A percentile compares a stretch with the other conserved stretches of the same genome.
These are phyloP conservation scores for Synanthedon tipuliformis DNA, from an alignment of 2,888 invertebrate genomes.

Conservation along the genomic window DNA sequence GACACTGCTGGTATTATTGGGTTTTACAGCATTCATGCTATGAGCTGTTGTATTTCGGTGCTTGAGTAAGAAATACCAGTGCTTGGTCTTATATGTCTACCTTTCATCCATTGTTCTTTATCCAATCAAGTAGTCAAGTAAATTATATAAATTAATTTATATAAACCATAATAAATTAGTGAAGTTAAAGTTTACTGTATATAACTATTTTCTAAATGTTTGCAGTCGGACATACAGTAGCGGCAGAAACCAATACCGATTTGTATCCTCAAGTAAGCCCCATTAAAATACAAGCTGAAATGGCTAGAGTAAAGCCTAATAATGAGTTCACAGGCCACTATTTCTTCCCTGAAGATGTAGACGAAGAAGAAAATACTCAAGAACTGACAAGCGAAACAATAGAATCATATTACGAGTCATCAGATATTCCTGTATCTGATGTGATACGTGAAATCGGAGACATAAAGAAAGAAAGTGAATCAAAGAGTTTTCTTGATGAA, in stretches of 20 bases:
- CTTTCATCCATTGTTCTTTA: too few species aligned
- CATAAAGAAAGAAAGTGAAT: constrained; percentile 36
- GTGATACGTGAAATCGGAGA: constrained; percentile 46
- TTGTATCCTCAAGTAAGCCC: constrained; percentile 25
- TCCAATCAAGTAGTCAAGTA: too few species aligned
- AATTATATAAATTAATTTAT: too few species aligned
- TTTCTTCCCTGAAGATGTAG: constrained; percentile 52
- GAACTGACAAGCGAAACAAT: constrained; percentile 26
- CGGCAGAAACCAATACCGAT: constrained; percentile 18
- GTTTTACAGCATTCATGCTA: too few species aligned
- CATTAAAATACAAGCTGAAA: constrained; percentile 46
- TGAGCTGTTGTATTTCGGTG: too few species aligned
- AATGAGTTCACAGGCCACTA: constrained; percentile 53
- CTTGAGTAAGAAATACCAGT: too few species aligned
- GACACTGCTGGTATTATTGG: too few species aligned
- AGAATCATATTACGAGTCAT: constrained; percentile 40
- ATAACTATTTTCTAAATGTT: constrained; percentile 8
- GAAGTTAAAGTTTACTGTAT: background rate
- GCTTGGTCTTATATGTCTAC: too few species aligned
- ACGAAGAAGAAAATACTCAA: constrained; percentile 15
- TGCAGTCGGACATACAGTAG: constrained; percentile 27
- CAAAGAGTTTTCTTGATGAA: constrained; percentile 53
- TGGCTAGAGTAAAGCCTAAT: constrained; percentile 37
- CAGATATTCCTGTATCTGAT: constrained; percentile 34
- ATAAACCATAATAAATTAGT: too few species aligned